phyloP scores from a whole-genome alignment of 2,113 vertebrate genomes.

The Austrofundulus limnaeus region DNA sequence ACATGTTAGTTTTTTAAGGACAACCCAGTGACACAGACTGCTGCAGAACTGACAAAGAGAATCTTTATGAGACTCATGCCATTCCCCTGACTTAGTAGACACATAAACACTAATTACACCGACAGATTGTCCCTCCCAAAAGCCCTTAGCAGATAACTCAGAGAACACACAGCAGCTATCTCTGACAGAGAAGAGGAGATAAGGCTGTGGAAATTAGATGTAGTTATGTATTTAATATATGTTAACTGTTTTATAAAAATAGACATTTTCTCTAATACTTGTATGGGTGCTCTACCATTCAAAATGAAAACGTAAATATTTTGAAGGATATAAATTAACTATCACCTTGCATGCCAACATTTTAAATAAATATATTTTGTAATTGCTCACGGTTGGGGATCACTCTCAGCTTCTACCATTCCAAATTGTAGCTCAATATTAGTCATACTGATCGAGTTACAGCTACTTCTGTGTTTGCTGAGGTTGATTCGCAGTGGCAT shows the following conservation, averaged over 20 bases:
- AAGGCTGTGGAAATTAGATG: slow-evolving; percentile 7
- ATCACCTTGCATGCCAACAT: no score
- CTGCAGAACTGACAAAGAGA: slow-evolving; percentile 48
- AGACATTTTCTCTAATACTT: no score
- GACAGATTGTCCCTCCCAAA: slow-evolving; percentile 47
- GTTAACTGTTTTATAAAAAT: slow-evolving; percentile 4
- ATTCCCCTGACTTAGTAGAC: slow-evolving; percentile 54
- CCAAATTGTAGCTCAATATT: no score
- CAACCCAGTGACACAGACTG: slow-evolving; percentile 12
- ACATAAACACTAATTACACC: slow-evolving; percentile 62
- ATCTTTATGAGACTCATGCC: slow-evolving; percentile 54
- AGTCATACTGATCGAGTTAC: no score
- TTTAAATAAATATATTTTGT: no score
- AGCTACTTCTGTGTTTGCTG: no score
- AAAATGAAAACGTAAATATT: no score
- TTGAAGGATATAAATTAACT: no score
- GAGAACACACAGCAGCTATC: slow-evolving; percentile 36
- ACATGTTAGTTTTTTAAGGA: slow-evolving; percentile 10
- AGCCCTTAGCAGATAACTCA: slow-evolving; percentile 31
- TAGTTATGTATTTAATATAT: slow-evolving; percentile 13
- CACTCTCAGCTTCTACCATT: no score
- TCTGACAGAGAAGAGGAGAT: slow-evolving; percentile 18
- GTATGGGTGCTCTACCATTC: no score
- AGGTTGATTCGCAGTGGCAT: no score
- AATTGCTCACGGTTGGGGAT: no score